A percentile compares a stretch with the other conserved stretches of the same genome.
phyloP scores from a whole-genome alignment of 2,888 invertebrate species.

The Maniola hyperantus region DNA sequence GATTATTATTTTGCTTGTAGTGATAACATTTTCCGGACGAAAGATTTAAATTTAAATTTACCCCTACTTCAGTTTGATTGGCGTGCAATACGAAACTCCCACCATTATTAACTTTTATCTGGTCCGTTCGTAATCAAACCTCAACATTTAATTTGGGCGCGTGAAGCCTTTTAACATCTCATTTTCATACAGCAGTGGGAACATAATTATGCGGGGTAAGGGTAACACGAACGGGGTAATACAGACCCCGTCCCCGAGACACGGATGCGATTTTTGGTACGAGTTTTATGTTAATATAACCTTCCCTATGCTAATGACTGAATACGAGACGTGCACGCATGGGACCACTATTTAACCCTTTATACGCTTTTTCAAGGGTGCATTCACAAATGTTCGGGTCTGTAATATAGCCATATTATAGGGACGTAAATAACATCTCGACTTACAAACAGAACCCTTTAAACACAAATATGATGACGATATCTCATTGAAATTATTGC shows the following conservation, averaged over 20 bases:
- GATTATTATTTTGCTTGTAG: neutral
- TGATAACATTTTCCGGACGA: no score
- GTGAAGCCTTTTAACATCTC: slow-evolving; percentile 63
- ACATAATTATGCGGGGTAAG: slow-evolving; percentile 61
- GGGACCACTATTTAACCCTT: slow-evolving; percentile 62
- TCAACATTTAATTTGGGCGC: slow-evolving; percentile 41
- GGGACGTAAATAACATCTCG: neutral
- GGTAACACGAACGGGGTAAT: slow-evolving; percentile 43
- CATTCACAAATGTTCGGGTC: neutral
- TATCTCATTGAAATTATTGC: no score
- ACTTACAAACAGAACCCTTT: no score
- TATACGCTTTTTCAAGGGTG: slow-evolving; percentile 38
- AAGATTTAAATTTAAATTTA: neutral
- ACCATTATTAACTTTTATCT: neutral
- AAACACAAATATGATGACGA: no score
- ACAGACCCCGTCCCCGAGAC: slow-evolving; percentile 48
- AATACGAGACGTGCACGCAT: slow-evolving; percentile 60
- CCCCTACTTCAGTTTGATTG: neutral
- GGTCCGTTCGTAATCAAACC: slow-evolving; percentile 17
- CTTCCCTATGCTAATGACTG: slow-evolving; percentile 65
- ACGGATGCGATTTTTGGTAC: slow-evolving; percentile 65
- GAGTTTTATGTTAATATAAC: slow-evolving; percentile 70
- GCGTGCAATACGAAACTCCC: neutral
- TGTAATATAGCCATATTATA: neutral
- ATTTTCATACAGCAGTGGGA: slow-evolving; percentile 67